Percentiles rank a stretch among this genome's conserved stretches.
These are phyloP conservation scores for Ethmia dodecea DNA, from an alignment of 2,888 invertebrate genomes.

Conservation along the genomic window DNA sequence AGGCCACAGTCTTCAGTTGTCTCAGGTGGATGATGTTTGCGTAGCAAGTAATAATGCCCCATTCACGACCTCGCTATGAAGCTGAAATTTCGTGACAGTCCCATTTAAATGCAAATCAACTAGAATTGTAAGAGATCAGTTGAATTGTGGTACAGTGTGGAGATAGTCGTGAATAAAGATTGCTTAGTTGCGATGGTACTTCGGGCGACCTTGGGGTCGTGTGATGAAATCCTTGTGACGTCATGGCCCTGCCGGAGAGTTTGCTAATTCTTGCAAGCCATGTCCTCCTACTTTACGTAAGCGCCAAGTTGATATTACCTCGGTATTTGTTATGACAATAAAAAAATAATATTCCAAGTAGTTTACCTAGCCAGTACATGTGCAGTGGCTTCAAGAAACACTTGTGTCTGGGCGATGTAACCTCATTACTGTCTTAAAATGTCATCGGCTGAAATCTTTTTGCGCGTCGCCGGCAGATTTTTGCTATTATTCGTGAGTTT, in stretches of 20 bases:
- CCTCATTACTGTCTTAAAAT: slow-evolving; percentile 34
- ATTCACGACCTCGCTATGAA: slow-evolving; percentile 6
- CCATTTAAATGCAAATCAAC: slow-evolving; percentile 29
- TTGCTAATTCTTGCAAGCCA: slow-evolving; percentile 33
- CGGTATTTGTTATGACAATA: slow-evolving; percentile 13
- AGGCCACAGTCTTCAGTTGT: slow-evolving; percentile 43
- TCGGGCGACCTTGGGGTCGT: no score
- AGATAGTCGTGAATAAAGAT: no score
- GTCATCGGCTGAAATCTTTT: slow-evolving; percentile 37
- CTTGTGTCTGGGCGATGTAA: slow-evolving; percentile 43
- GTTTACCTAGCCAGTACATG: slow-evolving; percentile 27
- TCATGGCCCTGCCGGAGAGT: slow-evolving; percentile 43
- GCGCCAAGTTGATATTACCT: slow-evolving; percentile 18
- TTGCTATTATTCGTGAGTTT: slow-evolving; percentile 40
- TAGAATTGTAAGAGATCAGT: no score
- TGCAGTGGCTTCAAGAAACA: slow-evolving; percentile 37
- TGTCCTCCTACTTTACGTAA: slow-evolving; percentile 39
- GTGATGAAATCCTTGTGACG: slow-evolving; percentile 10
- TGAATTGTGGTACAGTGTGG: no score
- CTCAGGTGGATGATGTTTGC: slow-evolving; percentile 42
- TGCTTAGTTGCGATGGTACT: no score
- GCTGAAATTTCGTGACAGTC: slow-evolving; percentile 17
- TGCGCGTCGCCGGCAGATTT: slow-evolving; percentile 31
- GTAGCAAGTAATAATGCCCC: slow-evolving; percentile 29
- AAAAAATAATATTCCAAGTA: slow-evolving; percentile 1